phyloP scores from a whole-genome alignment of 2,888 invertebrate species.

The Spialia ferax region DNA sequence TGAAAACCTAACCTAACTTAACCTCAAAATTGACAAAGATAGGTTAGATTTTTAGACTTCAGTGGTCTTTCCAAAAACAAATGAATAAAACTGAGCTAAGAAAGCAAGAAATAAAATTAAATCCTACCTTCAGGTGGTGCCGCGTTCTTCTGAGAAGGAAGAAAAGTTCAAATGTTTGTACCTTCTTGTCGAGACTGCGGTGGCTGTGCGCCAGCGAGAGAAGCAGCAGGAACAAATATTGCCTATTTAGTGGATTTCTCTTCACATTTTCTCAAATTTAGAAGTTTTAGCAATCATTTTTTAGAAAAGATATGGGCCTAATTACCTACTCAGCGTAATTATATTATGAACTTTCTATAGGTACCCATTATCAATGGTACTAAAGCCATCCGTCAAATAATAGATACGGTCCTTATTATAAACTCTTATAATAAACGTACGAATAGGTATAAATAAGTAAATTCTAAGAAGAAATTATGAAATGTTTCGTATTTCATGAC shows the following conservation, averaged over 20 bases:
- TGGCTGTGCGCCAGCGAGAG: slow-evolving; percentile 74
- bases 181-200: slow-evolving; percentile 74
- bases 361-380: too few species aligned
- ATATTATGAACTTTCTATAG: too few species aligned
- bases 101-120: not conserved
- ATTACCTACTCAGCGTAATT: too few species aligned
- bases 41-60: too few species aligned
- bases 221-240: slow-evolving; percentile 63
- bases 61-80: not conserved
- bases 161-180: slow-evolving; percentile 76
- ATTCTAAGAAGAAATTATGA: too few species aligned
- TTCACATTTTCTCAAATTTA: too few species aligned
- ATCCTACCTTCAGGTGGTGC: slow-evolving; percentile 66
- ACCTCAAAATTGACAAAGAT: not conserved
- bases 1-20: not conserved
- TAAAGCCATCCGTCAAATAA: too few species aligned
- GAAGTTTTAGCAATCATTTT: not conserved
- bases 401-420: too few species aligned
- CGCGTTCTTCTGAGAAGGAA: slow-evolving; percentile 57
- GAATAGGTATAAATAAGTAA: too few species aligned
- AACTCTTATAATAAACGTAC: too few species aligned
- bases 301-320: not conserved
- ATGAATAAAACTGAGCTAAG: not conserved
- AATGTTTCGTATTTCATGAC: too few species aligned
- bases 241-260: slow-evolving; percentile 34